Conservation (phyloP, 2,888 invertebrate genomes). For the Buathra laborator region DNA sequence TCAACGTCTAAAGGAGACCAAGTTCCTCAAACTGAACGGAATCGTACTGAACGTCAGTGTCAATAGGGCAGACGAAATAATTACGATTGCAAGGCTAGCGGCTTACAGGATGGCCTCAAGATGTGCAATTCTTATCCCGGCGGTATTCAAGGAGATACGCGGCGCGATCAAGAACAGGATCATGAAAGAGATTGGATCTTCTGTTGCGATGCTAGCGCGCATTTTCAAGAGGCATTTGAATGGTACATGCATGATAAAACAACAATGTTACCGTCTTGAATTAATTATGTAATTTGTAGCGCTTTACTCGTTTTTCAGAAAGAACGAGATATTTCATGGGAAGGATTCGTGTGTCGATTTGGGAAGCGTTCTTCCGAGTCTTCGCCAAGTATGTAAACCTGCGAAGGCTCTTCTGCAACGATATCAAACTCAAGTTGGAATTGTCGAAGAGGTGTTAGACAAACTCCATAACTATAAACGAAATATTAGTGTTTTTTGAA, state of each 20-base stretch:
- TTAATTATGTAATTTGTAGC: background rate
- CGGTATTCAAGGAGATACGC: constrained; percentile 7
- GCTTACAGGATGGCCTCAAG: constrained; percentile 38
- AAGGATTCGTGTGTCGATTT: constrained; percentile 28
- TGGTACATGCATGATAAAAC: constrained; percentile 14
- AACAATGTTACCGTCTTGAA: background rate
- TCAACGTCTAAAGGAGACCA: background rate
- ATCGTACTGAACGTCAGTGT: constrained; percentile 34
- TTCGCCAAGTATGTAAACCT: constrained; percentile 6
- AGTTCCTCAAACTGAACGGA: constrained; percentile 20
- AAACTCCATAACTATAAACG: too few species aligned
- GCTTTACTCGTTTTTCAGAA: background rate
- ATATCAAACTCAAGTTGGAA: constrained; percentile 22
- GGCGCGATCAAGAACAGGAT: background rate
- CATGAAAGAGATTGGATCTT: constrained; percentile 15
- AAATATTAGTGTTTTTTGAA: too few species aligned
- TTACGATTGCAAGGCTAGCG: constrained; percentile 3
- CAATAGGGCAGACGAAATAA: constrained; percentile 14
- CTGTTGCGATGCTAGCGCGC: background rate
- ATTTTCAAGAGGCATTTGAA: background rate
- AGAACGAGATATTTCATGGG: background rate
- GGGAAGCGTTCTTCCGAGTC: constrained; percentile 41
- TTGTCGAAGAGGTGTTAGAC: background rate
- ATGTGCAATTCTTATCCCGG: constrained; percentile 35
- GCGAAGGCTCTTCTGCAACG: constrained; percentile 11